Evolutionary conservation across 2,888 invertebrate species (phyloP).

Genomic region (Spilosoma lubricipeda): DNA sequence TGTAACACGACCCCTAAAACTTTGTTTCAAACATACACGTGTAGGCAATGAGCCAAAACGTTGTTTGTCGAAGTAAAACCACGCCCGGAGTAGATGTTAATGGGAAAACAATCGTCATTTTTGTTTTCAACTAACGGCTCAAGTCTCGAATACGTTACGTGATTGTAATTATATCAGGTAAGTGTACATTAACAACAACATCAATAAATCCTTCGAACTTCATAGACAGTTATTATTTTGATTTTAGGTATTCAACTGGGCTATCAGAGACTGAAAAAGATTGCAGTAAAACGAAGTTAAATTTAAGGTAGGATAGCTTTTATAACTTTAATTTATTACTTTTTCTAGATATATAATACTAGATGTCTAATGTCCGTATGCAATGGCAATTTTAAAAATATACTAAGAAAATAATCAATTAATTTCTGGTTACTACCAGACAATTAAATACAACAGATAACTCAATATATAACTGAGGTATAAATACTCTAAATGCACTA

Average conservation of each 20-base stretch:
- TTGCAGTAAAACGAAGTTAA: not conserved
- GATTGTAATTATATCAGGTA: constrained; percentile 24
- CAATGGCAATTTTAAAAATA: not conserved
- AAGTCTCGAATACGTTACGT: constrained; percentile 30
- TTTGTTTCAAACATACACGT: constrained; percentile 64
- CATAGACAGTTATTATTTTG: too few species aligned
- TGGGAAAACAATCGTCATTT: constrained; percentile 42
- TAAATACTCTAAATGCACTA: not conserved
- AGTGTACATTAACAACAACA: not conserved
- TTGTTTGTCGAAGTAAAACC: constrained; percentile 58
- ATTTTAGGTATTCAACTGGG: too few species aligned
- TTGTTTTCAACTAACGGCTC: constrained; percentile 36
- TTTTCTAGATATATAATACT: not conserved
- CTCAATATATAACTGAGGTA: not conserved
- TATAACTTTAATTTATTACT: not conserved
- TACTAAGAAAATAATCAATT: not conserved
- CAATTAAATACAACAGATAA: too few species aligned
- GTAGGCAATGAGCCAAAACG: constrained; percentile 67
- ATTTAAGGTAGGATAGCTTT: not conserved
- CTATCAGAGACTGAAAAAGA: not conserved
- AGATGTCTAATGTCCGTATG: not conserved
- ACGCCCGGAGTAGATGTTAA: constrained; percentile 49
- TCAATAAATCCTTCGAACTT: not conserved
- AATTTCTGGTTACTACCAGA: not conserved
- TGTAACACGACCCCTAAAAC: constrained; percentile 62